Evolutionary conservation across 2,888 invertebrate species (phyloP), one percentile per base, ranked within the genome.

Genomic region (Shargacucullia verbasci): DNA sequence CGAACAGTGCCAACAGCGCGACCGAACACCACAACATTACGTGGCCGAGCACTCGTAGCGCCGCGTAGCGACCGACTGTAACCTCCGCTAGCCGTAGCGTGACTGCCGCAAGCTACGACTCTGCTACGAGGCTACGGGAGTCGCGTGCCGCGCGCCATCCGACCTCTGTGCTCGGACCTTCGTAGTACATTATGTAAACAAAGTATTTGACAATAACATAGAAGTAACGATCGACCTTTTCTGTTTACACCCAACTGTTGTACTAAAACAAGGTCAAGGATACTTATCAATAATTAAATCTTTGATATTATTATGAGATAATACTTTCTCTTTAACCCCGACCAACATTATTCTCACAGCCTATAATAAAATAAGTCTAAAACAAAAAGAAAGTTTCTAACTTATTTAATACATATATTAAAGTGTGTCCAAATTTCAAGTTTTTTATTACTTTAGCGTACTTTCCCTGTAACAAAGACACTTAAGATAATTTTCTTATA

Each of bases 31-130:
- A 84, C 84, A 89, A 91, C 93, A 92, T 92, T 84, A 82, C 89
- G 90, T 85, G 79, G 84, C 60, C 79, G 82, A 80, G 74, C 79
- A 57, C 68, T 68, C 80, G 85, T 84, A 85, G 84, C 76, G 58
- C 73, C 67, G 73, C 84, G 89, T 88, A 89, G 86, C 86, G 81
- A 71, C 60, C 83, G 82, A 75, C 85, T 83, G 86, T 83, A 83
- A 80, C 79, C 76, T 69, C 60, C 81, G 76, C 77, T 79, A 74
- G 87, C 84, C 75, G 82, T 88, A 87, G 90, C 91, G 90, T 88
- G 90, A 93, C 93, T 92, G 91, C 89, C 91, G 90, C 88, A 84
- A 80, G 77, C 85, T 83, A 83, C 85, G 81, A 71, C 60, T 61
- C 53, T 52, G 74, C 81, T 77, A 80, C 81, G 78, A 70, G 53